Evolutionary conservation across 2,113 vertebrate species (phyloP), one percentile per base, ranked within the genome.

Genomic region (Ancistrus triradiatus): DNA sequence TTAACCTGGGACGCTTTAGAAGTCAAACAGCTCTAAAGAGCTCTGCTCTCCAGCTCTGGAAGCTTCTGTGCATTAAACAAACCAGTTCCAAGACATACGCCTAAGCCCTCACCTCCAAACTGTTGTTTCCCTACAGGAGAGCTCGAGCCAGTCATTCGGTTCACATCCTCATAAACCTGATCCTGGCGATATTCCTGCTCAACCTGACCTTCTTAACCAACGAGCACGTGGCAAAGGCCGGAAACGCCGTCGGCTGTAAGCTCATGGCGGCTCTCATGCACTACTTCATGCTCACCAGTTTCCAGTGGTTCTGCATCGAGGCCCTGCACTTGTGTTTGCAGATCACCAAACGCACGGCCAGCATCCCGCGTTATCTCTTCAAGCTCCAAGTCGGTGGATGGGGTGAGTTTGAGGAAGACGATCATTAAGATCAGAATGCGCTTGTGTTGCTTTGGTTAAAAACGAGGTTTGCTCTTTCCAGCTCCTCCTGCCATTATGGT

Each of bases 281-380:
- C 59, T 95, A 91, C 76, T 86, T 73, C 66, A 68, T 93, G 81
- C 75, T 94, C 72, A 78, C 83, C 50, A 88, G 81, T 19, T 93
- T 95, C 74, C 91, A 85, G 38, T 93, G 91, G 92, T 93, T 69
- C 4, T 82, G 63, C 0, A 78, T 82, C 19, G 89, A 92, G 60
- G 90, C 87, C 59, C 86, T 90, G 19, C 90, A 94, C 66, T 78
- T 93, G 65, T 91, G 89, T 64, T 73, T 91, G 9, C 83, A 91
- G 10, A 55, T 88, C 1, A 22, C 87, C 74, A 80, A 33, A 28
- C 74, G 48, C 2, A 78, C 3, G 59, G 71, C 0, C 76, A 76
- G 40, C 78, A 70, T 90, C 18, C 31, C 19, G 0, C 77, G 35
- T 65, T 92, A 92, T 69, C 19, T 91, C 21, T 60, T 64, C 6